Evolutionary conservation across 2,888 invertebrate species (phyloP).

Genomic region (Drosophila mulleri): DNA sequence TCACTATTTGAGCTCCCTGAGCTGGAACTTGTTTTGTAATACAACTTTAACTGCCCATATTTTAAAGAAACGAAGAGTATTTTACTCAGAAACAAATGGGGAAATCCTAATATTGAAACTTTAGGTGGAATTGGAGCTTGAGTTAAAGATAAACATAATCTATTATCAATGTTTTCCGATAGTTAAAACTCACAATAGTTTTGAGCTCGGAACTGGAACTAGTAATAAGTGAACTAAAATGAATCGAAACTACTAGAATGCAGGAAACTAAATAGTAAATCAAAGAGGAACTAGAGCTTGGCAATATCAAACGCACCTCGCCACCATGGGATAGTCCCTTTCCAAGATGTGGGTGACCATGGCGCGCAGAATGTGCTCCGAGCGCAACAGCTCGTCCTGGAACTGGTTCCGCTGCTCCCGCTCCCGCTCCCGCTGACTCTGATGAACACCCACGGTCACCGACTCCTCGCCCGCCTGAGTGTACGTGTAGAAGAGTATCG

Average conservation of each 20-base stretch:
- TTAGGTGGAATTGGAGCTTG: neutral
- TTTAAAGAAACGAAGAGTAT: no score
- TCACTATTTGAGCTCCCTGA: no score
- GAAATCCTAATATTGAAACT: no score
- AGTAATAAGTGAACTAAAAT: neutral
- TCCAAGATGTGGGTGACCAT: conserved; percentile 70
- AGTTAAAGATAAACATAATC: neutral
- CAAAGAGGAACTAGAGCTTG: neutral
- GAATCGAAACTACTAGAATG: neutral
- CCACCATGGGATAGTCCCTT: conserved; percentile 43
- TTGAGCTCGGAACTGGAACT: neutral
- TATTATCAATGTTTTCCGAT: no score
- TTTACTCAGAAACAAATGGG: no score
- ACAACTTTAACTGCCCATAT: no score
- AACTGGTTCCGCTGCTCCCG: conserved; percentile 70
- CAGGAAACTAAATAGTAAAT: neutral
- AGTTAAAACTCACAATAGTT: no score
- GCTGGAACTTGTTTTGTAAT: neutral
- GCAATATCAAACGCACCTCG: conserved; percentile 29
- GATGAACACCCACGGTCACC: conserved; percentile 7
- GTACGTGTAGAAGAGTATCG: conserved; percentile 80
- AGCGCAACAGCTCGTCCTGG: conserved; percentile 72
- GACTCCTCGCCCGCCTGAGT: conserved; percentile 49
- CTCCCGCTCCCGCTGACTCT: conserved; percentile 10
- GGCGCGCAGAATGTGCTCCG: conserved; percentile 73